These are phyloP conservation scores for Conops quadrifasciatus DNA, from an alignment of 2,888 invertebrate genomes.

Conservation along the genomic window DNA sequence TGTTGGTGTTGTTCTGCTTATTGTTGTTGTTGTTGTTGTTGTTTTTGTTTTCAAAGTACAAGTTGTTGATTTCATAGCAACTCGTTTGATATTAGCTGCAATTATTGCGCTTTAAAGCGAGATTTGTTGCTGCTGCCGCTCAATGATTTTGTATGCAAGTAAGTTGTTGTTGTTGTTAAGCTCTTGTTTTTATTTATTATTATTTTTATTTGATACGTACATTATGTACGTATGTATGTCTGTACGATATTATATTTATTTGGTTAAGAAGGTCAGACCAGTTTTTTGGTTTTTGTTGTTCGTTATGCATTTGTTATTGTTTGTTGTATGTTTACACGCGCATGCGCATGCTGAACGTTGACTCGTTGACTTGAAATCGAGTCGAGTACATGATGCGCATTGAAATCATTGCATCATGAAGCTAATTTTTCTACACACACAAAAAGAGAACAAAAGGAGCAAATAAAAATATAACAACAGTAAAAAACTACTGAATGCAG, in stretches of 20 bases:
- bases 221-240: background rate
- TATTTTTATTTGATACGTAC: background rate
- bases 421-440: background rate
- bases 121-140: background rate
- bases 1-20: background rate
- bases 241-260: constrained; percentile 12
- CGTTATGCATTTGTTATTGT: constrained; percentile 10
- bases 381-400: background rate
- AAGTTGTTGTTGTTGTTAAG: background rate
- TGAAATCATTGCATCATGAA: constrained; percentile 9
- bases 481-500: background rate
- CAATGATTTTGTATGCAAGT: background rate
- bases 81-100: constrained; percentile 1
- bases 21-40: background rate
- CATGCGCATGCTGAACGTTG: background rate
- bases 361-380: no score
- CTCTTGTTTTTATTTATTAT: no score
- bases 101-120: background rate
- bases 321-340: constrained; percentile 8
- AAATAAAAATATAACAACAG: background rate
- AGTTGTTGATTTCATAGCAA: background rate
- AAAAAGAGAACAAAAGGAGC: background rate
- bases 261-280: constrained; percentile 28
- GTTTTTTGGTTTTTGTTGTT: constrained; percentile 10
- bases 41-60: background rate